phyloP scores from a whole-genome alignment of 2,888 invertebrate species.

The Mythimna loreyi region DNA sequence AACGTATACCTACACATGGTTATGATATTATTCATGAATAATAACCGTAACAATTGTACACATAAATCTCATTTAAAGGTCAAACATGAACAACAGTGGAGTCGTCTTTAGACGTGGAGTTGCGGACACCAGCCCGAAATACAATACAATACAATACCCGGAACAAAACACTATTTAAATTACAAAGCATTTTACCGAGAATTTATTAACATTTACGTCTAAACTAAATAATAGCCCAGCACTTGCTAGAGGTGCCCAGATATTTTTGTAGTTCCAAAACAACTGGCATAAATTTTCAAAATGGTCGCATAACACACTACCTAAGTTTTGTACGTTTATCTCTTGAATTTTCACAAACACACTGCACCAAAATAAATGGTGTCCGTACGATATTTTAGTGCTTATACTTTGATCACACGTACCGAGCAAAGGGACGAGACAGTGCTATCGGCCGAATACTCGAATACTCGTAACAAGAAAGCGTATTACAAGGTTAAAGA shows the following conservation, averaged over 20 bases:
- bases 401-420: too few species aligned
- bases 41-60: too few species aligned
- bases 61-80: neutral
- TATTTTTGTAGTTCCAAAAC: conserved; percentile 57
- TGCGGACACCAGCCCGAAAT: too few species aligned
- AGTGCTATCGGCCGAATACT: too few species aligned
- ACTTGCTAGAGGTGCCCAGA: conserved; percentile 38
- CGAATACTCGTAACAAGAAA: too few species aligned
- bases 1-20: too few species aligned
- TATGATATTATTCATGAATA: too few species aligned
- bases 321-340: conserved; percentile 64
- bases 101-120: too few species aligned
- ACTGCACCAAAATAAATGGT: conserved; percentile 70
- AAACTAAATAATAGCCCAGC: conserved; percentile 56
- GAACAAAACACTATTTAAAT: conserved; percentile 20
- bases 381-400: conserved; percentile 47
- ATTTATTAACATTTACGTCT: conserved; percentile 40
- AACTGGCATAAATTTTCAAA: conserved; percentile 65
- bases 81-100: too few species aligned
- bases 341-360: conserved; percentile 72
- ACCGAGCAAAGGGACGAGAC: too few species aligned
- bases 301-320: conserved; percentile 63
- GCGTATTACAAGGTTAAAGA: too few species aligned
- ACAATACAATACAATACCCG: too few species aligned
- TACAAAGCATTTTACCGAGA: conserved; percentile 24